A percentile compares a stretch with the other conserved stretches of the same genome.
These are phyloP conservation scores for Lutraria rhynchaena DNA, from an alignment of 1,140 invertebrate species.

Conservation along the genomic window DNA sequence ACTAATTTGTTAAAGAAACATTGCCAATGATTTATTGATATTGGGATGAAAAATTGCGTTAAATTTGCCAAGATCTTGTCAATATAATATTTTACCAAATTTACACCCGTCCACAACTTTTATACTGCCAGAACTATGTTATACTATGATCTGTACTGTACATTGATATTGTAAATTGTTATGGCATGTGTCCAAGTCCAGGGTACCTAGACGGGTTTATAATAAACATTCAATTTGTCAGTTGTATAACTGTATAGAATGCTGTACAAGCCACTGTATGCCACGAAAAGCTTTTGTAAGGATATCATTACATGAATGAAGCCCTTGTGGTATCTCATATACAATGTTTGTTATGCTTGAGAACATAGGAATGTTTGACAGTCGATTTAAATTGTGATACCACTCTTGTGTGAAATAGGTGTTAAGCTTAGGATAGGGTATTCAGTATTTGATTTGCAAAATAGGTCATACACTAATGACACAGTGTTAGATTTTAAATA, in stretches of 20 bases:
- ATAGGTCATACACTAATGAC: too few species aligned
- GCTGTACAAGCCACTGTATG: too few species aligned
- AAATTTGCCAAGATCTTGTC: too few species aligned
- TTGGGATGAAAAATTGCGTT: too few species aligned
- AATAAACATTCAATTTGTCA: slow-evolving; percentile 1
- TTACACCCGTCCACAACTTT: slow-evolving; percentile 8
- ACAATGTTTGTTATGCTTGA: too few species aligned
- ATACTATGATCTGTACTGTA: slow-evolving; percentile 4
- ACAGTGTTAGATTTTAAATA: too few species aligned
- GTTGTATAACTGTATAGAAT: too few species aligned
- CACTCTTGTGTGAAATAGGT: not conserved
- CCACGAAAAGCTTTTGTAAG: too few species aligned
- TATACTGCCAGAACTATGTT: slow-evolving; percentile 6
- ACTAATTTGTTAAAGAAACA: too few species aligned
- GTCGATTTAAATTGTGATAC: slow-evolving; percentile 17
- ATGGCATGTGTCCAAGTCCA: slow-evolving; percentile 3
- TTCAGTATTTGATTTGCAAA: too few species aligned
- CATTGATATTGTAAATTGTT: slow-evolving; percentile 2
- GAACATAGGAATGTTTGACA: slow-evolving; percentile 6
- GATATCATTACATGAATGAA: slow-evolving; percentile 26
- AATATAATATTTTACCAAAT: not conserved
- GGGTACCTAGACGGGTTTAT: not conserved
- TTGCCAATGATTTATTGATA: too few species aligned
- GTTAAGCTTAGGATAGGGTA: too few species aligned
- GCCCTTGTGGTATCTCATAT: not conserved